These are phyloP conservation scores for Melikaiella ostensackeni DNA, from an alignment of 2,888 invertebrate genomes.

Conservation along the genomic window DNA sequence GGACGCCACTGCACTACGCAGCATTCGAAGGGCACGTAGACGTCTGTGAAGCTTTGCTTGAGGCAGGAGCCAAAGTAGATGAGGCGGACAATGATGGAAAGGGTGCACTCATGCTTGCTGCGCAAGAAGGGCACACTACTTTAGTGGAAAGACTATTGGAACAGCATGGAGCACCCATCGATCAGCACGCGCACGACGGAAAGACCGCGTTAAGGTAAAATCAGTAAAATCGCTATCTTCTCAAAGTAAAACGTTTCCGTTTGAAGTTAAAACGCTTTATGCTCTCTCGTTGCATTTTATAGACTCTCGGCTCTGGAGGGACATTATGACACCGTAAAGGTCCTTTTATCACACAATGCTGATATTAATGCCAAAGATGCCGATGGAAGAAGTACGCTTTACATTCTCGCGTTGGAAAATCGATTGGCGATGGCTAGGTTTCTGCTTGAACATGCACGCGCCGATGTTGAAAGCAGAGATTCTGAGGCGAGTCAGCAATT, in stretches of 20 bases:
- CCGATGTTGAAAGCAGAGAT: slow-evolving; percentile 92
- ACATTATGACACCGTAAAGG: slow-evolving; percentile 87
- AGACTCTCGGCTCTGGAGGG: slow-evolving; percentile 90
- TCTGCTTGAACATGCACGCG: slow-evolving; percentile 86
- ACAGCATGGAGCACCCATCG: slow-evolving; percentile 87
- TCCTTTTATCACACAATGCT: slow-evolving; percentile 86
- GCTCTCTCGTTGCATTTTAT: slow-evolving; percentile 39
- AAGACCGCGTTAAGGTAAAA: slow-evolving; percentile 88
- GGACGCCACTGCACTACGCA: slow-evolving; percentile 98
- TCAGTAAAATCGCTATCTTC: slow-evolving; percentile 6
- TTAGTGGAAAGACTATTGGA: slow-evolving; percentile 84
- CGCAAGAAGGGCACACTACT: slow-evolving; percentile 91
- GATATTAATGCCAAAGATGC: slow-evolving; percentile 94
- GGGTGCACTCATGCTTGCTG: slow-evolving; percentile 90
- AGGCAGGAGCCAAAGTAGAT: slow-evolving; percentile 92
- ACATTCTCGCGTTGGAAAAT: slow-evolving; percentile 93
- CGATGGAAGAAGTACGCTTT: slow-evolving; percentile 94
- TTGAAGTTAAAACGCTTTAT: slow-evolving; percentile 16
- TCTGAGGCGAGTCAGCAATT: slow-evolving; percentile 82
- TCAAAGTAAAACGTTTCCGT: background rate
- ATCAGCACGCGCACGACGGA: slow-evolving; percentile 93
- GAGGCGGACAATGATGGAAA: slow-evolving; percentile 96
- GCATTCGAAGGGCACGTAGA: slow-evolving; percentile 95
- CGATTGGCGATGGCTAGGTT: slow-evolving; percentile 90
- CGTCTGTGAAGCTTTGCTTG: slow-evolving; percentile 88